Conservation (phyloP, 2,113 vertebrate genomes). For the Hippocampus comes region DNA sequence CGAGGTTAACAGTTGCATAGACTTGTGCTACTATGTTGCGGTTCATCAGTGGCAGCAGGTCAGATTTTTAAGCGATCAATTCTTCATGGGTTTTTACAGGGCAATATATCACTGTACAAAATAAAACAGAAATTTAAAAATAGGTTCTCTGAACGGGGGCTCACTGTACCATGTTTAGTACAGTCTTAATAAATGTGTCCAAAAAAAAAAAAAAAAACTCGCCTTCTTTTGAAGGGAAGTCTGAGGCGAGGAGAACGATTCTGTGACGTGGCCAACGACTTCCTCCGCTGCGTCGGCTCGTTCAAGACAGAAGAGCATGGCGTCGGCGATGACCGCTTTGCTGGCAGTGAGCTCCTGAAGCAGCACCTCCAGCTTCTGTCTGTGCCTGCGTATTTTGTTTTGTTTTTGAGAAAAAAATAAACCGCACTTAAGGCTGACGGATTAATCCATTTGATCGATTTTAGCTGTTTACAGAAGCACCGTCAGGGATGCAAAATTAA, state of each 20-base stretch:
- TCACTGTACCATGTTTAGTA: too few relatives aligned
- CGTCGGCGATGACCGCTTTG: slow-evolving; percentile 63
- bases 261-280: slow-evolving; percentile 71
- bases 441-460: background rate
- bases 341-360: slow-evolving; percentile 68
- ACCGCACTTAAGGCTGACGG: background rate
- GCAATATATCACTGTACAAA: too few relatives aligned
- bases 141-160: too few relatives aligned
- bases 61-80: too few relatives aligned
- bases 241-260: slow-evolving; percentile 71
- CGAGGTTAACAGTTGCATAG: background rate
- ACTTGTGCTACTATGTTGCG: background rate
- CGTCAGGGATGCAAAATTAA: too few relatives aligned
- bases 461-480: too few relatives aligned
- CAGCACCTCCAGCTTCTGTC: slow-evolving; percentile 68
- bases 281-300: slow-evolving; percentile 78
- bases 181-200: background rate
- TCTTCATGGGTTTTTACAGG: too few relatives aligned
- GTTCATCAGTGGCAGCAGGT: background rate
- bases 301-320: slow-evolving; percentile 77
- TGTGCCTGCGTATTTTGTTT: slow-evolving; percentile 56
- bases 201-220: background rate
- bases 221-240: slow-evolving; percentile 76
- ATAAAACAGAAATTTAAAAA: too few relatives aligned
- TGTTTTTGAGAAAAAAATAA: slow-evolving; percentile 7